A percentile compares a stretch with the other conserved stretches of the same genome.
phyloP scores from a whole-genome alignment of 2,113 vertebrate genomes.

The Perca schrenkii region DNA sequence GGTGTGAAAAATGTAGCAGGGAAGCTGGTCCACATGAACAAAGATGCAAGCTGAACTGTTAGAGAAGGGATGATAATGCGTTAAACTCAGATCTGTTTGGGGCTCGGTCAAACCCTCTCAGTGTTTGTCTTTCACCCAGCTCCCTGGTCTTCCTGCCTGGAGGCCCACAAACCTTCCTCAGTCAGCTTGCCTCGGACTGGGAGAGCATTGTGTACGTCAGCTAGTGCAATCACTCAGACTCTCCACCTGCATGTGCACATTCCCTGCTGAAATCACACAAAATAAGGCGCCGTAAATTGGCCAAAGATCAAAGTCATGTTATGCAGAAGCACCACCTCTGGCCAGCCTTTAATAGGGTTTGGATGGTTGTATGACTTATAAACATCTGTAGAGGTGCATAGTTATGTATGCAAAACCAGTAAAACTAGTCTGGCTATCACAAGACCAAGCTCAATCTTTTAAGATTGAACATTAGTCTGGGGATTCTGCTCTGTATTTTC shows the following conservation, averaged over 20 bases:
- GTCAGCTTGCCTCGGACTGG: conserved; percentile 43
- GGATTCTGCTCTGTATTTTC: no score
- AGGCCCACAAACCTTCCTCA: conserved; percentile 36
- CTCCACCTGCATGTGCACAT: conserved; percentile 29
- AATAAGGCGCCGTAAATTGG: conserved; percentile 24
- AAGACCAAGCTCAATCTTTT: no score
- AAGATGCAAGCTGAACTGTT: conserved; percentile 31
- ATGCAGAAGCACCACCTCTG: conserved; percentile 9
- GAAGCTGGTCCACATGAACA: conserved; percentile 37
- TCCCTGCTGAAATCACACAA: conserved; percentile 36
- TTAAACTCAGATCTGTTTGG: conserved; percentile 29
- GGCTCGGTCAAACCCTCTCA: background rate
- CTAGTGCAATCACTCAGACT: conserved; percentile 8
- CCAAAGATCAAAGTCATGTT: conserved; percentile 46
- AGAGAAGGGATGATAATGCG: conserved; percentile 22
- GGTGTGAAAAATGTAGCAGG: conserved; percentile 49
- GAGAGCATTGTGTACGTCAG: conserved; percentile 52
- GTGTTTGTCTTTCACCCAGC: conserved; percentile 65
- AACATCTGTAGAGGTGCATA: conserved; percentile 13
- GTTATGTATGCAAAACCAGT: background rate
- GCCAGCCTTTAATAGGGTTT: conserved; percentile 23
- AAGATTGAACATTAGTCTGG: no score
- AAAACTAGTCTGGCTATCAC: no score
- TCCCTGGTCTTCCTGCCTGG: conserved; percentile 32
- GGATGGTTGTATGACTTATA: background rate